A percentile compares a stretch with the other conserved stretches of the same genome.
phyloP scores from a whole-genome alignment of 2,797 vertebrate genomes.

The Urophycis tenuis region DNA sequence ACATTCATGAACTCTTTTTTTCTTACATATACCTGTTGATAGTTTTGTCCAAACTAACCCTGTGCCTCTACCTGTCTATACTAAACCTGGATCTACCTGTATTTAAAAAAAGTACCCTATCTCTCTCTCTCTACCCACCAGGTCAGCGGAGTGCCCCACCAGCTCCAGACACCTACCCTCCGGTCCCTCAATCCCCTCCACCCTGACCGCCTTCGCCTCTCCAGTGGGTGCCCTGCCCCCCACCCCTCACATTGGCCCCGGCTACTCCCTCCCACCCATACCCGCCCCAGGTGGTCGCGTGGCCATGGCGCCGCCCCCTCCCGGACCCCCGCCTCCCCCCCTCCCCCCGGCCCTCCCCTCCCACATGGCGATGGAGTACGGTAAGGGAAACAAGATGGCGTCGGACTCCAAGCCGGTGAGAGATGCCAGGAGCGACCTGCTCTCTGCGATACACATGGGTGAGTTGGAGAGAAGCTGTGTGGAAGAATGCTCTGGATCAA shows the following conservation, averaged over 20 bases:
- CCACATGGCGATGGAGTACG: constrained; percentile 46
- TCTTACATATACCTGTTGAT: no score
- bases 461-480: constrained; percentile 20
- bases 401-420: constrained; percentile 64
- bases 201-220: constrained; percentile 77
- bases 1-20: background rate
- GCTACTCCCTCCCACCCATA: constrained; percentile 57
- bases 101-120: constrained; percentile 9
- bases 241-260: constrained; percentile 41
- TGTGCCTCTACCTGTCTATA: background rate
- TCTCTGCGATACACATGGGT: constrained; percentile 87
- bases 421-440: constrained; percentile 79
- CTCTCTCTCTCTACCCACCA: constrained; percentile 40
- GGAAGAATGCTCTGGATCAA: background rate
- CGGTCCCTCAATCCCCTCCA: constrained; percentile 73
- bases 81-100: background rate
- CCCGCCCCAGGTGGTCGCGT: constrained; percentile 57
- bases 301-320: constrained; percentile 63
- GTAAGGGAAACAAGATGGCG: constrained; percentile 53
- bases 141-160: constrained; percentile 75
- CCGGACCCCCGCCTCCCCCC: constrained; percentile 61
- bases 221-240: constrained; percentile 56
- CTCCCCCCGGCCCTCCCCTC: constrained; percentile 43
- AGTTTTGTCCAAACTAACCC: background rate
- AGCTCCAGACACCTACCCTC: constrained; percentile 62